Conservation (phyloP, 2,888 invertebrate genomes). For the Pherbina coryleti region DNA sequence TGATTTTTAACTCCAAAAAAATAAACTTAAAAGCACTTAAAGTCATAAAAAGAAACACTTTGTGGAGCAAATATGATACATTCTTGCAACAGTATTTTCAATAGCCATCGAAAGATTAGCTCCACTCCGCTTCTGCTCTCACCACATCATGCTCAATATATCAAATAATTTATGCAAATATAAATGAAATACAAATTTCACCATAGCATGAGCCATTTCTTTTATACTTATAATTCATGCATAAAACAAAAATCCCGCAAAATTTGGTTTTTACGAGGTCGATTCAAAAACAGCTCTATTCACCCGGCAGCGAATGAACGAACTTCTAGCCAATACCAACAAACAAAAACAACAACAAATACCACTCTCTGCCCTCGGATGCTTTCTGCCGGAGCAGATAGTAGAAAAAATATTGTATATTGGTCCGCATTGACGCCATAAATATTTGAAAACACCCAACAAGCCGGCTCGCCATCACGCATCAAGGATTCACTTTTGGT, state of each 20-base stretch:
- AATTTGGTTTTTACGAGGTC: background rate
- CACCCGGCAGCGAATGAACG: no score
- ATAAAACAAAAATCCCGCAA: background rate
- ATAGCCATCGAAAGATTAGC: no score
- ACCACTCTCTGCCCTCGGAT: background rate
- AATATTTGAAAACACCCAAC: background rate
- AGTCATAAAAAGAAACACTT: no score
- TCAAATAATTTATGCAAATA: slow-evolving; percentile 23
- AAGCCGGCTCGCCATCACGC: no score
- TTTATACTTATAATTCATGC: background rate
- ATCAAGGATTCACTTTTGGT: no score
- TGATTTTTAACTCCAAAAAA: no score
- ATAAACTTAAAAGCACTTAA: no score
- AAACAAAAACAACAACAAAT: background rate
- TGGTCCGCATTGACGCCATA: background rate
- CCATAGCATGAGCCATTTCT: background rate
- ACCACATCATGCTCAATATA: background rate
- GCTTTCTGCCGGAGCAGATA: background rate
- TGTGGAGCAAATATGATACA: no score
- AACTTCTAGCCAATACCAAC: no score
- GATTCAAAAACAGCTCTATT: no score
- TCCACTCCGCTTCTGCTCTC: no score
- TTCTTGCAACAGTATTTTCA: no score
- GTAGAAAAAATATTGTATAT: background rate
- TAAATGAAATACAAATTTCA: slow-evolving; percentile 2